These are phyloP conservation scores for Cryptus armator DNA, from an alignment of 2,888 invertebrate species.

Conservation along the genomic window DNA sequence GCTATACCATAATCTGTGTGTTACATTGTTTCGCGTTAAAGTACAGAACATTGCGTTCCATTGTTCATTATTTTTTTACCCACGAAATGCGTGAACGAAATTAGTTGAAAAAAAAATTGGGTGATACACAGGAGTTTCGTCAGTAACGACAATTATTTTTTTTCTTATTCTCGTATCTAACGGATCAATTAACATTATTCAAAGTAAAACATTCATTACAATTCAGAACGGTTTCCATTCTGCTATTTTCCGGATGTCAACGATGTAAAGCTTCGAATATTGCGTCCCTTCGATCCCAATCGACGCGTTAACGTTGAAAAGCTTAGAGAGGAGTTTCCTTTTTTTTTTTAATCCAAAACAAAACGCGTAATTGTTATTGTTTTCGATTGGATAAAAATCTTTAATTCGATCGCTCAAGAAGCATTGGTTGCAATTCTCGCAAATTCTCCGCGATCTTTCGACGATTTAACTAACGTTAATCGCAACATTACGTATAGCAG, in stretches of 20 bases:
- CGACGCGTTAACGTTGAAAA: neutral
- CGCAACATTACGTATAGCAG: neutral
- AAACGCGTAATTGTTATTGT: neutral
- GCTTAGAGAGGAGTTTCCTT: neutral
- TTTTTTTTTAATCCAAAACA: neutral
- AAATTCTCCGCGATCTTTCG: neutral
- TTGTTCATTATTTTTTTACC: no score
- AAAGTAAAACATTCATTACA: constrained; percentile 66
- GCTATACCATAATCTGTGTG: no score
- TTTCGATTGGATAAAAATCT: neutral
- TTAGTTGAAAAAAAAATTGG: no score
- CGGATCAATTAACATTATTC: neutral
- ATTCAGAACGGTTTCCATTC: constrained; percentile 71
- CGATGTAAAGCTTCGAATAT: neutral
- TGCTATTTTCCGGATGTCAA: constrained; percentile 17
- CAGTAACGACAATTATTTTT: neutral
- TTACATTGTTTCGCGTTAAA: no score
- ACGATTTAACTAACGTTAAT: neutral
- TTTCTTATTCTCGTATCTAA: neutral
- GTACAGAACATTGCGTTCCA: no score
- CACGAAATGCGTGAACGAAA: no score
- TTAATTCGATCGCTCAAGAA: neutral
- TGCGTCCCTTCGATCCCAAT: neutral
- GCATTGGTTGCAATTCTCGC: neutral
- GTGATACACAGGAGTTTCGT: neutral